Evolutionary conservation across 2,797 vertebrate genomes (phyloP).

Genomic region (Triplophysa bombifrons): DNA sequence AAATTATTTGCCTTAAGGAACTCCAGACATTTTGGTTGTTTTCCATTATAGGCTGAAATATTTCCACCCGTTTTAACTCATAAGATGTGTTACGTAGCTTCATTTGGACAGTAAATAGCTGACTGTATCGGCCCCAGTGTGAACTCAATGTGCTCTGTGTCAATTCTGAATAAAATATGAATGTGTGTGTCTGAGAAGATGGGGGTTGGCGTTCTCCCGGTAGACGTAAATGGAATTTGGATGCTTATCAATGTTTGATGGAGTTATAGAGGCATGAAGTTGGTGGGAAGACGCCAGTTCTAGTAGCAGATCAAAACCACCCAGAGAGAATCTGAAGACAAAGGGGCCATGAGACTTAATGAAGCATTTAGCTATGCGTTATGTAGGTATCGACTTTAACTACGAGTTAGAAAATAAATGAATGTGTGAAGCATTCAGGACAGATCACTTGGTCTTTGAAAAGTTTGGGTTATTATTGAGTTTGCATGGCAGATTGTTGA

Average conservation of each 20-base stretch:
- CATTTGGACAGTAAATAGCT: neutral
- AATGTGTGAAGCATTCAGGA: neutral
- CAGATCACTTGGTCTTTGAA: neutral
- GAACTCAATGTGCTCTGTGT: constrained; percentile 2
- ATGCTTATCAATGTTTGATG: neutral
- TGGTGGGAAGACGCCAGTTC: neutral
- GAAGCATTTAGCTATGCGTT: neutral
- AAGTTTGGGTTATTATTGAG: too few species aligned
- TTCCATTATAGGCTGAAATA: neutral
- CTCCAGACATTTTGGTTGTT: too few species aligned
- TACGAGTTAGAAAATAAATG: neutral
- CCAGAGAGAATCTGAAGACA: neutral
- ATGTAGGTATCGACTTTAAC: neutral
- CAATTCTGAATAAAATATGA: constrained; percentile 10
- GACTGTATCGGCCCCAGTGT: neutral
- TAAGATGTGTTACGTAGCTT: neutral
- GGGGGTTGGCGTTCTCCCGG: neutral
- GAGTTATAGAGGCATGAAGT: neutral
- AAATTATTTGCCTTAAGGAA: too few species aligned
- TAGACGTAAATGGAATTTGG: neutral
- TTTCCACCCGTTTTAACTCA: neutral
- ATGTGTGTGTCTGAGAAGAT: neutral
- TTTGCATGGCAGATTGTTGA: too few species aligned
- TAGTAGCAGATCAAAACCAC: neutral
- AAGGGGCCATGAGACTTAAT: neutral